phyloP scores from a whole-genome alignment of 2,113 vertebrate species.

The Stigmatopora argus region DNA sequence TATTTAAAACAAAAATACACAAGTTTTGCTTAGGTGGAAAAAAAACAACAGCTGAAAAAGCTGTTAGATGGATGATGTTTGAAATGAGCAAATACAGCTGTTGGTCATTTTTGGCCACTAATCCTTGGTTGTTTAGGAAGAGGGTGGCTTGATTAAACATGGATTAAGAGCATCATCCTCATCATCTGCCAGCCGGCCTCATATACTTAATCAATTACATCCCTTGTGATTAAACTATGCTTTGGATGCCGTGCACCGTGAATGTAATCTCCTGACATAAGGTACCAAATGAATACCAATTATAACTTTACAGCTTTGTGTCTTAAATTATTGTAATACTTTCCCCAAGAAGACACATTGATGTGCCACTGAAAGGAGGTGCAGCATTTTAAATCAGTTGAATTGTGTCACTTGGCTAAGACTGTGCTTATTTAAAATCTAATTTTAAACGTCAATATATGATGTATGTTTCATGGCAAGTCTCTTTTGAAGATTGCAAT shows the following conservation, averaged over 20 bases:
- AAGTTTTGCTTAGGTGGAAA: neutral
- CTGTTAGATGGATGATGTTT: constrained; percentile 5
- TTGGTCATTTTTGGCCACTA: constrained; percentile 56
- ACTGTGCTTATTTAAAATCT: constrained; percentile 24
- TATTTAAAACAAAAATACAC: no score
- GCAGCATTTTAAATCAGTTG: constrained; percentile 21
- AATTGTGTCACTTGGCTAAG: constrained; percentile 13
- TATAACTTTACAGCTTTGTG: constrained; percentile 57
- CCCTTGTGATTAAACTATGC: constrained; percentile 47
- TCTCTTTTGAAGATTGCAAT: constrained; percentile 6
- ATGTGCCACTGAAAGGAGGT: constrained; percentile 28
- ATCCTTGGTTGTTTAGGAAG: constrained; percentile 58
- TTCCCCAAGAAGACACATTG: constrained; percentile 45
- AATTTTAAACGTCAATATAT: constrained; percentile 10
- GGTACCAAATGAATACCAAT: constrained; percentile 59
- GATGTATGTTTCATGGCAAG: constrained; percentile 26
- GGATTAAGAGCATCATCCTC: constrained; percentile 57
- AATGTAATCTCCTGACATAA: constrained; percentile 57
- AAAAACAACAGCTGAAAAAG: neutral
- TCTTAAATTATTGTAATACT: constrained; percentile 46
- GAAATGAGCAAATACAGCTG: constrained; percentile 38
- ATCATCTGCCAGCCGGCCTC: constrained; percentile 54
- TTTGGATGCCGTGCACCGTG: constrained; percentile 41
- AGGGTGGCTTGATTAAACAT: constrained; percentile 56
- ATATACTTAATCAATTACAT: constrained; percentile 61